phyloP scores from a whole-genome alignment of 2,113 vertebrate species.

The Bubalus kerabau region DNA sequence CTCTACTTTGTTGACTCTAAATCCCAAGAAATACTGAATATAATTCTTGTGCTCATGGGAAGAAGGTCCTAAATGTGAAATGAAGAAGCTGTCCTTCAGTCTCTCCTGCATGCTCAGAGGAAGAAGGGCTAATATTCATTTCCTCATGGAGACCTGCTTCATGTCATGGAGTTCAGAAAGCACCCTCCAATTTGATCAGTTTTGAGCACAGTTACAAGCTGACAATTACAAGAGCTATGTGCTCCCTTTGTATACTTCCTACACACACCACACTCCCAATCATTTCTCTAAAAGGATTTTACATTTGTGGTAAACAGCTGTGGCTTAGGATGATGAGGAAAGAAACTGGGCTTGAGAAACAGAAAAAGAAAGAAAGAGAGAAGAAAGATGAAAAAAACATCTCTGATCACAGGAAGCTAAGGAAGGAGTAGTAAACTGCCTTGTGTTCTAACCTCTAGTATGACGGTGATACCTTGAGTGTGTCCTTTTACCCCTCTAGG shows the following conservation, averaged over 20 bases:
- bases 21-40: neutral
- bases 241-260: neutral
- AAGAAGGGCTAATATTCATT: neutral
- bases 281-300: neutral
- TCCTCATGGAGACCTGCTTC: neutral
- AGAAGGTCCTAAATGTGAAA: neutral
- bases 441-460: neutral
- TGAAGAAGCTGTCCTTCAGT: neutral
- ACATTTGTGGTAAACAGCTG: conserved; percentile 13
- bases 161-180: neutral
- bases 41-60: neutral
- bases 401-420: neutral
- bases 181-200: neutral
- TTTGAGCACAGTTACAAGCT: neutral
- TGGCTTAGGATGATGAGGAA: neutral
- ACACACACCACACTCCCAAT: neutral
- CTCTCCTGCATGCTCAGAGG: neutral
- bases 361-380: neutral
- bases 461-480: too few species aligned
- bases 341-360: neutral
- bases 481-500: neutral
- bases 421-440: neutral
- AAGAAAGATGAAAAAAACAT: neutral
- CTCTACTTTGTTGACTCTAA: neutral
- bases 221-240: neutral